Evolutionary conservation across 2,797 vertebrate species (phyloP), one percentile per base, ranked within the genome.

Genomic region (Cuniculus paca): DNA sequence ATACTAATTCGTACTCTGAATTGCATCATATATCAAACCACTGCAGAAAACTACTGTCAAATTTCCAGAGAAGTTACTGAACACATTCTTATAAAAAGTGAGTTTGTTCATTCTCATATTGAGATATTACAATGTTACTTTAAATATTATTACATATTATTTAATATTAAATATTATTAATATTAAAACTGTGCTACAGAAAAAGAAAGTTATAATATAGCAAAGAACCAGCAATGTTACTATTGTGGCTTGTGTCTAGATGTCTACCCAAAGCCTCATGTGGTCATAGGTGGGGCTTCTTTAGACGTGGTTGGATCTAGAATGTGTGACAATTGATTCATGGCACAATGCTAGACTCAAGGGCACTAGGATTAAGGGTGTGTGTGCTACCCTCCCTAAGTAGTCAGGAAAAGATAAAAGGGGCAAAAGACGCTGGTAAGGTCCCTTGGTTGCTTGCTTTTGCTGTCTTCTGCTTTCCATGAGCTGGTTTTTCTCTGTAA

Each of bases 1-100:
- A 88, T 84, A 72, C 52, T 92, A 92, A 95, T 94, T 96, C 81
- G 50, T 12, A 88, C 52, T 94, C 39, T 92, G 77, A 90, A 83
- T 34, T 95, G 56, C 13, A 63, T 83, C 70, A 96, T 94, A 90
- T 19, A 88, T 93, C 77, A 97, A 90, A 74, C 31, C 48, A 60
- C 48, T 90, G 91, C 82, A 92, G 74, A 79, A 95, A 97, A 88
- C 20, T 48, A 90, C 74, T 13, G 28, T 50, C 74, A 24, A 70
- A 56, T 19, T 88, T 95, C n/a, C 36, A 90, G n/a, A 39, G 65
- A 90, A 79, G 31, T 90, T 85, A 63, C 61, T 94, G 75, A 80
- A 85, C 16, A 45, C 2, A 34, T 78, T 80, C 24, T 77, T 80
- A 6, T 72, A 95, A 95, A 96, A 90, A 81, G 48, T 50, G 16